Conservation (phyloP, 2,797 vertebrate species). For the Amniataba percoides region DNA sequence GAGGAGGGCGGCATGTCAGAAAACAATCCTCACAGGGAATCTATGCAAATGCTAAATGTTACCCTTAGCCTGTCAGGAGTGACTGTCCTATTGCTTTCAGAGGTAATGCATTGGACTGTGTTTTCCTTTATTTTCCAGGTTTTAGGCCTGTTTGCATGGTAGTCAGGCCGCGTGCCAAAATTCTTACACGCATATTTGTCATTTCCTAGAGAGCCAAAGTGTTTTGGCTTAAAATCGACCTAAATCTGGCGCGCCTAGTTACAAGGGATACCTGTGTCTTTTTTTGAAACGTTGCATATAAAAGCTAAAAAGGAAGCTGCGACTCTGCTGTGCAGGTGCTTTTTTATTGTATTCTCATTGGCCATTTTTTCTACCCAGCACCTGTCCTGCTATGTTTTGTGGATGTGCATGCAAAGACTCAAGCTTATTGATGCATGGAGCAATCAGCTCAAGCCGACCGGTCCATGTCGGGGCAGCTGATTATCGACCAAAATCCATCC, state of each 20-base stretch:
- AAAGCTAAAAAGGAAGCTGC: neutral
- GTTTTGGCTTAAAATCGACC: neutral
- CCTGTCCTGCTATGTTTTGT: neutral
- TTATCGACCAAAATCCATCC: neutral
- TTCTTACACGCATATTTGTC: neutral
- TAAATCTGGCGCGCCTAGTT: neutral
- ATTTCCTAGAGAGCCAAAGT: neutral
- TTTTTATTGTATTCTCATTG: neutral
- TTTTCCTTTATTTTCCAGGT: neutral
- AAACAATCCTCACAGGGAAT: conserved; percentile 73
- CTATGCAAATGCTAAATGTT: conserved; percentile 72
- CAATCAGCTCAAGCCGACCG: neutral
- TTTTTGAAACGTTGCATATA: neutral
- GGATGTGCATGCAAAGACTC: neutral
- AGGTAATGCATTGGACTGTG: neutral
- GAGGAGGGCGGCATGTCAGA: conserved; percentile 57
- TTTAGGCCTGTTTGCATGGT: neutral
- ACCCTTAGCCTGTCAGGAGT: conserved; percentile 48
- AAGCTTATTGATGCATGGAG: neutral
- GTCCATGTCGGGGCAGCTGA: neutral
- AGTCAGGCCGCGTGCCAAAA: neutral
- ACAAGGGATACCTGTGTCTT: neutral
- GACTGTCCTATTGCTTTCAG: conserved; percentile 26
- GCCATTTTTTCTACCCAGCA: neutral
- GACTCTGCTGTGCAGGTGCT: neutral